Percentiles rank a stretch among this genome's conserved stretches.
Evolutionary conservation across 1,140 invertebrate species (phyloP).

Genomic region (Drosophila bipectinata): DNA sequence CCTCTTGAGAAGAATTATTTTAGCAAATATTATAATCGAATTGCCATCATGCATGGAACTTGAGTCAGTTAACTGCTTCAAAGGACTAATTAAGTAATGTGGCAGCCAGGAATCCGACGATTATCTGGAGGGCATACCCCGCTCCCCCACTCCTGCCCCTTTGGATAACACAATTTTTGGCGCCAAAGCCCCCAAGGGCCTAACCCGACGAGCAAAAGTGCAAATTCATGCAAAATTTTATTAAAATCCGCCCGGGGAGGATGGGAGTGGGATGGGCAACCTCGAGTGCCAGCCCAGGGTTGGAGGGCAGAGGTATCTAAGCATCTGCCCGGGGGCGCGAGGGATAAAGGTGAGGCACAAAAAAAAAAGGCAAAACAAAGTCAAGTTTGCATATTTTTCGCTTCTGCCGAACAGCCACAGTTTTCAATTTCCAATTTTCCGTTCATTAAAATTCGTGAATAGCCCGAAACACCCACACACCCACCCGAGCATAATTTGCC

Average conservation of each 20-base stretch:
- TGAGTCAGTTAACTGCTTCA: not conserved
- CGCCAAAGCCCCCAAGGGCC: not conserved
- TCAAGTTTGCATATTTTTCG: slow-evolving; percentile 22
- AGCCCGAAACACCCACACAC: slow-evolving; percentile 36
- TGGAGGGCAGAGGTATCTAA: too few species aligned
- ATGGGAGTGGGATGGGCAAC: not conserved
- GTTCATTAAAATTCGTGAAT: slow-evolving; percentile 75
- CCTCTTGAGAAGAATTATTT: too few species aligned
- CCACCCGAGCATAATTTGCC: slow-evolving; percentile 48
- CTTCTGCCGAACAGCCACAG: slow-evolving; percentile 52
- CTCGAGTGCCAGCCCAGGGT: slow-evolving; percentile 24
- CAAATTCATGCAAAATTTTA: slow-evolving; percentile 64
- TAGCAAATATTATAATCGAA: too few species aligned
- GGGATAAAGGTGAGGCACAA: too few species aligned
- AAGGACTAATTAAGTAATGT: not conserved
- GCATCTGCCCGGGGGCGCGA: too few species aligned
- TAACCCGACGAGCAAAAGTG: slow-evolving; percentile 27
- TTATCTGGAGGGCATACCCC: slow-evolving; percentile 7
- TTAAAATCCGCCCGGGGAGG: slow-evolving; percentile 36
- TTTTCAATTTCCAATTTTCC: slow-evolving; percentile 76
- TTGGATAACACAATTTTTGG: slow-evolving; percentile 8
- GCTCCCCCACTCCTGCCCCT: not conserved
- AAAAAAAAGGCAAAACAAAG: slow-evolving; percentile 7
- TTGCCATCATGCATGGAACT: not conserved
- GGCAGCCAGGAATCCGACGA: not conserved